Evolutionary conservation across 2,888 invertebrate species (phyloP), one percentile per base, ranked within the genome.

Genomic region (Rambutsinella grinnellia): DNA sequence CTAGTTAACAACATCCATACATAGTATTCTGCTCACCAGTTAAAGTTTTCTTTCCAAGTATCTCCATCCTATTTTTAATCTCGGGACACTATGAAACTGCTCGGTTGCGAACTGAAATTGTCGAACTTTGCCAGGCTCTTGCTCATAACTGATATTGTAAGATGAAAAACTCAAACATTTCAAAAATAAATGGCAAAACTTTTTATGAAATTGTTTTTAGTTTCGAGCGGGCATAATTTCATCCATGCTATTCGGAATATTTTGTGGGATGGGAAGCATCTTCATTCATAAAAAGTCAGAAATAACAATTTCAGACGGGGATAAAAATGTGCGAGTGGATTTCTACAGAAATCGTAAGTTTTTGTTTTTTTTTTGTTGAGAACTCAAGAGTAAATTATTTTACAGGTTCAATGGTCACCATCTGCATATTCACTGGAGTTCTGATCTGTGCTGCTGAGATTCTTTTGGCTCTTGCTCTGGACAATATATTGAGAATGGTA

Each of bases 391-490:
- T 23, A 58, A 1, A 21, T 57, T 0, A 47, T 27, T 28, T 8
- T 17, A 23, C 13, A 69, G 61, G 66, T 3, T 53, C 44, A 56
- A 60, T 53, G 2, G 2, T 72, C 2, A 46, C 58, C 5, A 27
- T 6, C 1, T 60, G 57, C 24, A 72, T 71, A 8, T 2, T 23
- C 23, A 26, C 47, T 28, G 66, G 54, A 23, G 53, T 74, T 19
- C 13, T 54, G 1, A 46, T 74, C 21, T 74, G 66, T 15, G 66
- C 46, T 10, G 17, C 15, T 6, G 74, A 74, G 15, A 58, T 74
- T 3, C 13, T 74, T 17, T 28, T 74, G 74, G 74, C 74, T 19
- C 54, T 74, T n/a, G 51, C 65, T n/a, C 27, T 74, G 66, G 74
- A 74, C 36, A 46, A 74, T 15, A 74, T 74, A 13, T 1, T 67